phyloP scores from a whole-genome alignment of 2,797 vertebrate genomes.

The Alosa sapidissima region DNA sequence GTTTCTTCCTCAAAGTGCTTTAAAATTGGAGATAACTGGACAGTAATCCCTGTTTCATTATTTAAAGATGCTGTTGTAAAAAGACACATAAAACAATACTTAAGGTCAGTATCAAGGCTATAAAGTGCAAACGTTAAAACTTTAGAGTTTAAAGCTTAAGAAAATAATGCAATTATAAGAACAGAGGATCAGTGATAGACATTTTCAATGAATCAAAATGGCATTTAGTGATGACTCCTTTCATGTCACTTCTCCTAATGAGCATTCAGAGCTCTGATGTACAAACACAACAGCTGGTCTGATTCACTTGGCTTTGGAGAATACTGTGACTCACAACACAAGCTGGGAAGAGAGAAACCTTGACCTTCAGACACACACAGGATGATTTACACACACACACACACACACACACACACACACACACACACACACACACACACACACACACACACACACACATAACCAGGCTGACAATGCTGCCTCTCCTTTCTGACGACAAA shows the following conservation, averaged over 20 bases:
- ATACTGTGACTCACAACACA: background rate
- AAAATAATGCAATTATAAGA: background rate
- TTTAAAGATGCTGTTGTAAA: no score
- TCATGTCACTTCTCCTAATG: background rate
- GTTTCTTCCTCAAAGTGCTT: background rate
- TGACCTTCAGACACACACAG: background rate
- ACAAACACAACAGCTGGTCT: slow-evolving; percentile 15
- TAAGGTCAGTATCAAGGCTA: no score
- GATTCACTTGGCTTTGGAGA: background rate
- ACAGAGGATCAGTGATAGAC: background rate
- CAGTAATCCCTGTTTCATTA: no score
- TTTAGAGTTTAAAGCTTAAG: background rate
- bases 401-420: background rate
- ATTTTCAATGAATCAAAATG: background rate
- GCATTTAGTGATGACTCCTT: background rate
- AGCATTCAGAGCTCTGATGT: background rate
- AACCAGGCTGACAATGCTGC: background rate
- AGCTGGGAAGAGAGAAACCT: background rate
- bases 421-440: background rate
- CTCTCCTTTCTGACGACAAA: background rate
- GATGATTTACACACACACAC: background rate
- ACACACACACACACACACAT: background rate
- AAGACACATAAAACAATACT: no score
- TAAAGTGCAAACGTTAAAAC: no score
- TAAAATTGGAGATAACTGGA: no score